Evolutionary conservation across 2,888 invertebrate genomes (phyloP).

Genomic region (Gymnosoma rotundatum): DNA sequence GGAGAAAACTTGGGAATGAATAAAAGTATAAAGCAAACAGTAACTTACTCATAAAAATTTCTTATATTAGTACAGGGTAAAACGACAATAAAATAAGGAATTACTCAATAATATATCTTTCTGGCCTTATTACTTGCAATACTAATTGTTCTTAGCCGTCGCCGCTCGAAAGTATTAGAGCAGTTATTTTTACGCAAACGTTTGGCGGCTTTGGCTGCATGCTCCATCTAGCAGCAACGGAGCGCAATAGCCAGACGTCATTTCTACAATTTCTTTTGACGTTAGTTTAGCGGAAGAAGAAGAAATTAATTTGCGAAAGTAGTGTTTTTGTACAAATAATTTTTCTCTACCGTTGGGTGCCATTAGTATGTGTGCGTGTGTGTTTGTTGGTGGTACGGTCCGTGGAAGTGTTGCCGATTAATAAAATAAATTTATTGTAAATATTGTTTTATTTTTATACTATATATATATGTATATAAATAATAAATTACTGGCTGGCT

Average conservation of each 20-base stretch:
- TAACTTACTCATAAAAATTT: too few relatives aligned
- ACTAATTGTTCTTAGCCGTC: too few relatives aligned
- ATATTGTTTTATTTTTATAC: neutral
- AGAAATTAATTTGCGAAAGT: constrained; percentile 32
- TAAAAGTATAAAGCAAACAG: too few relatives aligned
- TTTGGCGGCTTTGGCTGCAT: too few relatives aligned
- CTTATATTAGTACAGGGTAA: too few relatives aligned
- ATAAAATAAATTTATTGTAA: neutral
- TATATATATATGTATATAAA: neutral
- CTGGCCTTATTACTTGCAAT: too few relatives aligned
- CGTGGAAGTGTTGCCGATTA: constrained; percentile 41
- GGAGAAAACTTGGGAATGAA: too few relatives aligned
- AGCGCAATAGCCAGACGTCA: neutral
- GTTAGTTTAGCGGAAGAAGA: constrained; percentile 10
- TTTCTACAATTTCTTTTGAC: constrained; percentile 17
- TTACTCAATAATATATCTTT: too few relatives aligned
- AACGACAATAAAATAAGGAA: too few relatives aligned
- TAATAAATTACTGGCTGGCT: constrained; percentile 23
- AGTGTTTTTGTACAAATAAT: constrained; percentile 23
- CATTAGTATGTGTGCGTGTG: constrained; percentile 28
- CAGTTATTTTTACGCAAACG: too few relatives aligned
- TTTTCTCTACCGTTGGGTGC: constrained; percentile 1
- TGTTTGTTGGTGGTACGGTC: constrained; percentile 46
- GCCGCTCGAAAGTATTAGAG: too few relatives aligned
- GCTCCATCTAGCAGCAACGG: too few relatives aligned